Evolutionary conservation across 2,888 invertebrate genomes (phyloP).

Genomic region (Andrena fulva): DNA sequence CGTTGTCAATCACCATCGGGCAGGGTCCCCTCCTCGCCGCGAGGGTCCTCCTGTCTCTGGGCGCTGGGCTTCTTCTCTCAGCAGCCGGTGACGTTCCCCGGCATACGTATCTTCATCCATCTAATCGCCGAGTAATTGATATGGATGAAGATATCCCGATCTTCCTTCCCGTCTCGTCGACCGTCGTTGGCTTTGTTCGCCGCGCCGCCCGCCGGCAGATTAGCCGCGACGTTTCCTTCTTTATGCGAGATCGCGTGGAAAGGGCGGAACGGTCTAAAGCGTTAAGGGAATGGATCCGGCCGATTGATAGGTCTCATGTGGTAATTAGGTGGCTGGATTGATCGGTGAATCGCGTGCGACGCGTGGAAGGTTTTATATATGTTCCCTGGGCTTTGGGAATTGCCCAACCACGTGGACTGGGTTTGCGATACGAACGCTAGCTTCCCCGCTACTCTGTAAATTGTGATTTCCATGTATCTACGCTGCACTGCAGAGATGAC

Average conservation of each 20-base stretch:
- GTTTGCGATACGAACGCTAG: background rate
- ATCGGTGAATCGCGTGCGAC: slow-evolving; percentile 37
- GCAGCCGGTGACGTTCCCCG: slow-evolving; percentile 47
- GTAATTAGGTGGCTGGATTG: slow-evolving; percentile 58
- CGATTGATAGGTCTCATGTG: slow-evolving; percentile 57
- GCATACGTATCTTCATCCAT: slow-evolving; percentile 80
- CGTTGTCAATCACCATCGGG: slow-evolving; percentile 83
- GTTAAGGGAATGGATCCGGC: slow-evolving; percentile 2
- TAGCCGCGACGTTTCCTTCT: slow-evolving; percentile 61
- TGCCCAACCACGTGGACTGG: background rate
- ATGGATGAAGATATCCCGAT: slow-evolving; percentile 82
- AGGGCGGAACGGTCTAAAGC: slow-evolving; percentile 28
- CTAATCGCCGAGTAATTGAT: slow-evolving; percentile 85
- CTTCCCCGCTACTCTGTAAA: too few relatives aligned
- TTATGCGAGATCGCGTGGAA: slow-evolving; percentile 51
- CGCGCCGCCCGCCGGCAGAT: slow-evolving; percentile 37
- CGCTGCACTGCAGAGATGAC: too few relatives aligned
- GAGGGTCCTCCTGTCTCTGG: slow-evolving; percentile 54
- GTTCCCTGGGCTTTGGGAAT: background rate
- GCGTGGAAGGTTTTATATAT: background rate
- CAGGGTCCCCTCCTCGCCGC: slow-evolving; percentile 57
- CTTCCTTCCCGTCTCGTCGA: slow-evolving; percentile 32
- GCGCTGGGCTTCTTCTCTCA: slow-evolving; percentile 50
- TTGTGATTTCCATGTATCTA: background rate
- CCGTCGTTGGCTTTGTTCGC: slow-evolving; percentile 40